Evolutionary conservation across 2,797 vertebrate genomes (phyloP), one percentile per base, ranked within the genome.

Genomic region (Rhynchotus rufescens): DNA sequence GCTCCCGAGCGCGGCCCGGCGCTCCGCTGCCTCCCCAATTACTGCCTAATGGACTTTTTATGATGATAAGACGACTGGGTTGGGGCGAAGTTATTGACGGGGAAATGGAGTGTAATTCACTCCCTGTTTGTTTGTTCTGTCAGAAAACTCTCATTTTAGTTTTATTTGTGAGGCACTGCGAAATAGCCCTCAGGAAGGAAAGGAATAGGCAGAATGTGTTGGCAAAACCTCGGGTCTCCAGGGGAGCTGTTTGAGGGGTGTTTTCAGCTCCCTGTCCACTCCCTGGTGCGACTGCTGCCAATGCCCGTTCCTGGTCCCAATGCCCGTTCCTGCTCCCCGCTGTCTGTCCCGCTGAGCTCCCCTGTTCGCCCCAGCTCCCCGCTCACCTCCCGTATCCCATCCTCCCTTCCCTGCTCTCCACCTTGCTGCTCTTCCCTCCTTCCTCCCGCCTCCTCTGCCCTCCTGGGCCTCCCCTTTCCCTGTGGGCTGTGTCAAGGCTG

Each of bases 31-130:
- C 94, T 94, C 80, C 94, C 93, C 90, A 93, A 79, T 96, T 90
- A 88, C 91, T 91, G 90, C 94, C 36, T 96, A 97, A 97, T 97
- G 96, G 94, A 96, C 95, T 96, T 96, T 96, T 96, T 96, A 95
- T 96, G 95, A 91, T 94, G 92, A 95, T 94, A 83, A 92, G 86
- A 87, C 14, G 25, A 59, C 92, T 73, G 68, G 83, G 80, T 9
- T 82, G 86, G 72, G 86, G 51, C 95, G 86, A 94, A 92, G 94
- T 85, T 93, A 90, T 69, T 92, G 96, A 96, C 11, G 4, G 90
- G 71, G 89, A 96, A 94, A 96, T 94, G 91, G 92, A 93, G 75
- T 61, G 79, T 95, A 95, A 97, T 97, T 97, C 92, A 95, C 95
- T 96, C 92, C 81, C 80, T 49, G 87, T 79, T 91, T 91, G 89